phyloP scores from a whole-genome alignment of 2,888 invertebrate species.

The Orthosia gracilis region DNA sequence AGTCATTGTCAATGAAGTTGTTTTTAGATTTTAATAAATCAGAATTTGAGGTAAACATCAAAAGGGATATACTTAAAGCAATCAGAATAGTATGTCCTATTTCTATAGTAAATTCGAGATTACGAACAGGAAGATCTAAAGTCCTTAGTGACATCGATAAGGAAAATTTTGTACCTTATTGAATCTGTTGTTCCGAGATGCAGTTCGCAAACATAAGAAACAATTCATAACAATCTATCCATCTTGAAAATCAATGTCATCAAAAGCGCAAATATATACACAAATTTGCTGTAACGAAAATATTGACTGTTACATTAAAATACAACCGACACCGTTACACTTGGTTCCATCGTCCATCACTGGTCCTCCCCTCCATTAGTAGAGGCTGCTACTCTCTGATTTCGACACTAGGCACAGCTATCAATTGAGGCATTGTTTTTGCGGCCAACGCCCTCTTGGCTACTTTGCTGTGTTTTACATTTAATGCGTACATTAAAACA shows the following conservation, averaged over 20 bases:
- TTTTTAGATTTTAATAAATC: background rate
- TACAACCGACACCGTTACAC: slow-evolving; percentile 38
- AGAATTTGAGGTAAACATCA: no score
- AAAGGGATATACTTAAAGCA: background rate
- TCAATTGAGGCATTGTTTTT: slow-evolving; percentile 88
- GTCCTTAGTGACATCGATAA: background rate
- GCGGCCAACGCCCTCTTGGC: slow-evolving; percentile 84
- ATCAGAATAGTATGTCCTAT: background rate
- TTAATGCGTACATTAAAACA: slow-evolving; percentile 69
- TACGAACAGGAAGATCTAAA: background rate
- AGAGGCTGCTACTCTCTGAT: slow-evolving; percentile 77
- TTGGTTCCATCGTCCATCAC: slow-evolving; percentile 64
- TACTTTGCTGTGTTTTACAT: slow-evolving; percentile 79
- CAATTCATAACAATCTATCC: no score
- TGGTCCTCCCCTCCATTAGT: slow-evolving; percentile 76
- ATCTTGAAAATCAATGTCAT: no score
- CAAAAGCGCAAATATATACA: no score
- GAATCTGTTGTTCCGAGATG: no score
- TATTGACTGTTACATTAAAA: no score
- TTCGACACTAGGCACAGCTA: slow-evolving; percentile 83
- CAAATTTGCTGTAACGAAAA: no score
- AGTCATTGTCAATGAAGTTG: slow-evolving; percentile 13
- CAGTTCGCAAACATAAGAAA: no score
- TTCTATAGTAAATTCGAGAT: background rate
- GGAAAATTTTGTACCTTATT: no score